Percentiles rank a stretch among this genome's conserved stretches.
Conservation (phyloP, 2,113 vertebrate species). For the Megaceryle maxima region DNA sequence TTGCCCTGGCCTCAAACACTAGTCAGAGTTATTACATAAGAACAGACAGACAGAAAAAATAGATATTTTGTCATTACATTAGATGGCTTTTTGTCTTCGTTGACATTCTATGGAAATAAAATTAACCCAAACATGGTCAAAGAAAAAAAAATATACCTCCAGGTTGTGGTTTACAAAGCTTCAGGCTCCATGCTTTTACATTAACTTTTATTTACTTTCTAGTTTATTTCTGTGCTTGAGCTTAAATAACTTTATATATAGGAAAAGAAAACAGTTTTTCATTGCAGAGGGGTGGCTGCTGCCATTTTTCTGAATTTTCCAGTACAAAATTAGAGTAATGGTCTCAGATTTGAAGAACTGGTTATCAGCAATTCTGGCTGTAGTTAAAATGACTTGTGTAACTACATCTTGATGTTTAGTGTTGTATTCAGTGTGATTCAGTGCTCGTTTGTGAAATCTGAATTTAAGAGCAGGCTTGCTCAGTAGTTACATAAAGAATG, state of each 20-base stretch:
- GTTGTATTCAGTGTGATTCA: background rate
- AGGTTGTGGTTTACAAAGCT: background rate
- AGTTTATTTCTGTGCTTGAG: background rate
- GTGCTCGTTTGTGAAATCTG: background rate
- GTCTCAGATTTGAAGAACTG: background rate
- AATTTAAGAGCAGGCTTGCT: background rate
- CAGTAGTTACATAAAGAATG: background rate
- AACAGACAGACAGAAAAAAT: background rate
- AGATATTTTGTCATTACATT: background rate
- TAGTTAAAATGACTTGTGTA: background rate
- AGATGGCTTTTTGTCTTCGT: background rate
- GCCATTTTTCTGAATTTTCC: background rate
- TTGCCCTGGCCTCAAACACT: background rate
- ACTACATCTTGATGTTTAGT: rapidly evolving
- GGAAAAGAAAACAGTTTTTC: background rate
- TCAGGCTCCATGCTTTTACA: background rate
- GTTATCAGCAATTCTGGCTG: background rate
- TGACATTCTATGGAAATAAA: background rate
- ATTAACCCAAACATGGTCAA: background rate
- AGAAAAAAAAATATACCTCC: background rate
- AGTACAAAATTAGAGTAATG: background rate
- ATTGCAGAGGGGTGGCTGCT: background rate
- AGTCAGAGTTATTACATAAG: background rate
- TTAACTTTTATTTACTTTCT: background rate
- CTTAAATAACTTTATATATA: background rate